These are phyloP conservation scores for Phalloptychus januarius DNA, from an alignment of 2,797 vertebrate species.

Conservation along the genomic window DNA sequence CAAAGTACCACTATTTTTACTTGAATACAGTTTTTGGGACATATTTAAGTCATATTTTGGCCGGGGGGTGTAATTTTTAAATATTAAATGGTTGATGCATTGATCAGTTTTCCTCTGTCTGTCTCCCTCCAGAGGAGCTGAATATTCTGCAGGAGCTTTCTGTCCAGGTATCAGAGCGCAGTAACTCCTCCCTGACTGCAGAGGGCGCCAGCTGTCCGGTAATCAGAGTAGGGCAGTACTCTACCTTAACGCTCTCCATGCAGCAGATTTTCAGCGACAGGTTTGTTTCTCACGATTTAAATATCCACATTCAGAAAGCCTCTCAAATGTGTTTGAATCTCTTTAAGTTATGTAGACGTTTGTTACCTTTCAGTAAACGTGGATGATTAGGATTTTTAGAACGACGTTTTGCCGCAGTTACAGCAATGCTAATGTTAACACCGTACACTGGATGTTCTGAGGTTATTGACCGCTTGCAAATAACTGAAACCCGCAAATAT, in stretches of 20 bases:
- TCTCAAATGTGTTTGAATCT: not conserved
- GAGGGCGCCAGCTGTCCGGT: conserved; percentile 77
- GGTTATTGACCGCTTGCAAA: too few species aligned
- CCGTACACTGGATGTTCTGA: too few species aligned
- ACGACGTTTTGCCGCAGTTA: too few species aligned
- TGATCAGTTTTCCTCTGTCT: not conserved
- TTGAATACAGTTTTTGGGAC: too few species aligned
- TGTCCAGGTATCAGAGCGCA: conserved; percentile 65
- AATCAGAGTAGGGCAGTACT: conserved; percentile 86
- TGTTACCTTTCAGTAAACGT: not conserved
- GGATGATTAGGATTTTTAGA: not conserved
- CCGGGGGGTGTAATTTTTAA: too few species aligned
- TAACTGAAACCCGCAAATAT: too few species aligned
- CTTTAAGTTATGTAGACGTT: not conserved
- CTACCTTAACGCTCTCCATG: conserved; percentile 84
- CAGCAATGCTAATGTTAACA: too few species aligned
- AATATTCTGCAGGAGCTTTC: conserved; percentile 83
- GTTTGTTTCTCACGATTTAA: conserved; percentile 54
- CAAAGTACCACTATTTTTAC: too few species aligned
- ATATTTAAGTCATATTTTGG: too few species aligned
- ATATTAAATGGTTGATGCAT: not conserved
- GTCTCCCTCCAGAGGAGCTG: conserved; percentile 79
- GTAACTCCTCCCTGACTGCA: conserved; percentile 78
- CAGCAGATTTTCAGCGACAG: conserved; percentile 79
- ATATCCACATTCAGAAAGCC: not conserved